These are phyloP conservation scores for Motacilla alba DNA, from an alignment of 2,113 vertebrate species.

Conservation along the genomic window DNA sequence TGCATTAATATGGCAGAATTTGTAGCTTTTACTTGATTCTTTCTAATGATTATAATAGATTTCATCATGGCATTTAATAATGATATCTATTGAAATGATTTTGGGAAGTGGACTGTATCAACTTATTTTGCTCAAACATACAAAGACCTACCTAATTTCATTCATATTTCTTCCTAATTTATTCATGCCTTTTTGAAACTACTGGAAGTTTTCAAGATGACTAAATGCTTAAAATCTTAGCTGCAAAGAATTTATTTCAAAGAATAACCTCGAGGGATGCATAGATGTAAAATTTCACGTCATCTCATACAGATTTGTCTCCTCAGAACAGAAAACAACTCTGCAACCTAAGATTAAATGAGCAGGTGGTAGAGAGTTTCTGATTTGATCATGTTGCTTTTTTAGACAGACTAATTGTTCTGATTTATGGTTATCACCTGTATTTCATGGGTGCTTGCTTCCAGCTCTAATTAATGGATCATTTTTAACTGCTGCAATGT, in stretches of 20 bases:
- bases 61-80: not conserved
- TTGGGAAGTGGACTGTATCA: not conserved
- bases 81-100: not conserved
- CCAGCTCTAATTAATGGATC: conserved; percentile 75
- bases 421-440: conserved; percentile 80
- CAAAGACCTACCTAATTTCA: not conserved
- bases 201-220: not conserved
- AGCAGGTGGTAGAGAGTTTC: conserved; percentile 69
- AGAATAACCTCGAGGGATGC: conserved; percentile 23
- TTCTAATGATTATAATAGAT: not conserved
- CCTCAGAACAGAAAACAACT: conserved; percentile 25
- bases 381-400: conserved; percentile 73
- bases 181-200: not conserved
- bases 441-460: conserved; percentile 71
- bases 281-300: not conserved
- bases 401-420: conserved; percentile 77
- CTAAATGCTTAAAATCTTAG: not conserved
- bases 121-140: not conserved
- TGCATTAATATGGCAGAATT: not conserved
- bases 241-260: not conserved
- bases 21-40: not conserved
- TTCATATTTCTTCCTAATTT: not conserved
- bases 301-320: not conserved
- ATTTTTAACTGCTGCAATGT: conserved; percentile 64
- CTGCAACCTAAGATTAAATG: conserved; percentile 60